phyloP scores from a whole-genome alignment of 2,888 invertebrate genomes.

The Plagiodera versicolora region DNA sequence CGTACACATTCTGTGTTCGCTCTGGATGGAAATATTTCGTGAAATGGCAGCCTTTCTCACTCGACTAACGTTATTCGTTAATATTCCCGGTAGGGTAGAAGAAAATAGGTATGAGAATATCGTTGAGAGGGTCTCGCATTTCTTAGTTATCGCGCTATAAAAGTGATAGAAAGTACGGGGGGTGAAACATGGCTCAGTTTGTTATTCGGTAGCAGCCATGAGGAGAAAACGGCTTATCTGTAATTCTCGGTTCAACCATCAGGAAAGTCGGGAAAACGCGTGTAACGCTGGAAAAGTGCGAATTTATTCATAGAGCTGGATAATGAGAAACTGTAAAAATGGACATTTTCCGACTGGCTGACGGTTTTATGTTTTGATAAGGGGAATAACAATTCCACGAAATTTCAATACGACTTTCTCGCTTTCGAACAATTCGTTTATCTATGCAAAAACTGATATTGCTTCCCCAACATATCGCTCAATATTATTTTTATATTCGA shows the following conservation, averaged over 20 bases:
- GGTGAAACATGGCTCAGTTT: conserved; percentile 52
- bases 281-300: conserved; percentile 56
- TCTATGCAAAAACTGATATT: neutral
- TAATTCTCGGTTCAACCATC: conserved; percentile 51
- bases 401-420: neutral
- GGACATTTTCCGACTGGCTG: conserved; percentile 56
- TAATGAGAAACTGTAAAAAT: conserved; percentile 62
- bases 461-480: no score
- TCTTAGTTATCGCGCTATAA: conserved; percentile 51
- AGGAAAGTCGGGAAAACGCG: conserved; percentile 44
- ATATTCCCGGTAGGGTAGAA: neutral
- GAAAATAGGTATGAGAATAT: neutral
- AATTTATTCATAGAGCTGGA: conserved; percentile 60
- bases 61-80: neutral
- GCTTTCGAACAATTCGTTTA: neutral
- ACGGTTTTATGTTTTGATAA: conserved; percentile 59
- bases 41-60: no score
- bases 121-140: conserved; percentile 28
- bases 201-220: conserved; percentile 43
- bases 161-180: conserved; percentile 50
- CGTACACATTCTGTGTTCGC: no score
- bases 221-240: conserved; percentile 50
- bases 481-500: no score
- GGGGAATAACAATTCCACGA: conserved; percentile 51
- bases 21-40: no score